phyloP scores from a whole-genome alignment of 2,888 invertebrate genomes.

The Dendrolimus houi region DNA sequence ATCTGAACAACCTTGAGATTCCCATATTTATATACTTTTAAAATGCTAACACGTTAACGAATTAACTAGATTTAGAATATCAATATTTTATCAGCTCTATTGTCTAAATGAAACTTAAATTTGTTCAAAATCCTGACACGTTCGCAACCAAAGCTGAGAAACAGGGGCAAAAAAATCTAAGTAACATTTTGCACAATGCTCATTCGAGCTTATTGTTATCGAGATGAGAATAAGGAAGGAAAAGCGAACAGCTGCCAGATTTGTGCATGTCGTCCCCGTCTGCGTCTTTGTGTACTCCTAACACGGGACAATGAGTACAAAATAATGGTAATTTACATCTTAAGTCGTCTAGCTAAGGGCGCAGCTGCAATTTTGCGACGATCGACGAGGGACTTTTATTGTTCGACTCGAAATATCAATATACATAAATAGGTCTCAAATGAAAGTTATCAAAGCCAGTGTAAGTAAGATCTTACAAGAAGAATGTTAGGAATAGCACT shows the following conservation, averaged over 20 bases:
- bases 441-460: no score
- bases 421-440: no score
- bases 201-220: conserved; percentile 48
- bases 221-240: conserved; percentile 58
- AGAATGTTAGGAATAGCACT: no score
- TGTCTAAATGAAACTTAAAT: background rate
- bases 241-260: conserved; percentile 66
- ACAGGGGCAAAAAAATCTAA: conserved; percentile 46
- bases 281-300: conserved; percentile 64
- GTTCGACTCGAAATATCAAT: conserved; percentile 27
- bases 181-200: conserved; percentile 71
- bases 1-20: conserved; percentile 38
- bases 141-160: conserved; percentile 2
- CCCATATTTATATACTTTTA: conserved; percentile 12
- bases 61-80: background rate
- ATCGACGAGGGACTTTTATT: conserved; percentile 35
- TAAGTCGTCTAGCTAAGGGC: conserved; percentile 66
- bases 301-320: conserved; percentile 48
- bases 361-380: conserved; percentile 64
- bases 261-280: conserved; percentile 70
- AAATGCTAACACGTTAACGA: background rate
- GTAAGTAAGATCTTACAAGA: no score
- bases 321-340: conserved; percentile 76
- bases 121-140: conserved; percentile 1
- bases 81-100: background rate